These are phyloP conservation scores for Iphiclides podalirius DNA, from an alignment of 2,888 invertebrate genomes.

Conservation along the genomic window DNA sequence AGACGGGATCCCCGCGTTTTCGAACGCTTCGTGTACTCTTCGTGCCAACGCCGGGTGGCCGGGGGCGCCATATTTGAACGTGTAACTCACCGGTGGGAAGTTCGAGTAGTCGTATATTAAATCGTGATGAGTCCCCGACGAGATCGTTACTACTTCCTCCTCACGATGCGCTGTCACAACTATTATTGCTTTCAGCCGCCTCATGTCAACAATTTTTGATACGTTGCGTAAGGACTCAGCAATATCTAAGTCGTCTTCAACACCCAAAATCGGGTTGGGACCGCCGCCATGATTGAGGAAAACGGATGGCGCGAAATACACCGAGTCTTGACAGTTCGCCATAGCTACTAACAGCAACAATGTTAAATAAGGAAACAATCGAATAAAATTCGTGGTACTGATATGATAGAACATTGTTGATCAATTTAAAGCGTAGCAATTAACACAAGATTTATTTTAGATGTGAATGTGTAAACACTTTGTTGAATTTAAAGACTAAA, in stretches of 20 bases:
- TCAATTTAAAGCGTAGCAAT: neutral
- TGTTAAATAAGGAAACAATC: neutral
- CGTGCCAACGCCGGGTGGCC: slow-evolving; percentile 41
- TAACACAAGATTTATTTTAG: neutral
- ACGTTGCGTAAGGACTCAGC: slow-evolving; percentile 39
- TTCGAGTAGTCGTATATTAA: slow-evolving; percentile 46
- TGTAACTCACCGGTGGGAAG: slow-evolving; percentile 46
- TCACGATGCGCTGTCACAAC: slow-evolving; percentile 50
- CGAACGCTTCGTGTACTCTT: slow-evolving; percentile 41
- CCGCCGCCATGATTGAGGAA: slow-evolving; percentile 52
- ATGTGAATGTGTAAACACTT: neutral
- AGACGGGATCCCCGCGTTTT: slow-evolving; percentile 36
- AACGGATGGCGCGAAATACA: slow-evolving; percentile 42
- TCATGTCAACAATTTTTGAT: slow-evolving; percentile 37
- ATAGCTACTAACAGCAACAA: neutral
- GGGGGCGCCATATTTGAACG: slow-evolving; percentile 43
- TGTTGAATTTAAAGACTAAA: neutral
- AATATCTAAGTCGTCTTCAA: slow-evolving; percentile 39
- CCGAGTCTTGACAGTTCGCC: slow-evolving; percentile 1
- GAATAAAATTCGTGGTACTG: neutral
- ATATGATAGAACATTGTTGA: neutral
- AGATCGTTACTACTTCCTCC: slow-evolving; percentile 42
- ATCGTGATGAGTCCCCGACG: slow-evolving; percentile 38
- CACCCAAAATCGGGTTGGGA: slow-evolving; percentile 42
- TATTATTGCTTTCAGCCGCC: slow-evolving; percentile 40